phyloP scores from a whole-genome alignment of 2,113 vertebrate genomes.

The Clarias batrachus region DNA sequence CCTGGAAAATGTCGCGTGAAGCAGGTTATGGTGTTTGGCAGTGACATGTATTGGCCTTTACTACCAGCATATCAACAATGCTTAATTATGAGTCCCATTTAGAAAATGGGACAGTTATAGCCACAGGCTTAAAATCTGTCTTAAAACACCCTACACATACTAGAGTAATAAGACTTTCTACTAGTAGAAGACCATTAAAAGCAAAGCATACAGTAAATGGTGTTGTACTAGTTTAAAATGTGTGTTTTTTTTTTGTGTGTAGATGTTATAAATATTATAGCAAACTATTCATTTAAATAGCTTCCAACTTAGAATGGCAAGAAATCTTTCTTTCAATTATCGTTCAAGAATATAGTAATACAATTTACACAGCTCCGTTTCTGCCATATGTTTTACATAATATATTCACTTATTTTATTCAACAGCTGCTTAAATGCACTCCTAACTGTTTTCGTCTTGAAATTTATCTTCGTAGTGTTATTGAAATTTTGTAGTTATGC shows the following conservation, averaged over 20 bases:
- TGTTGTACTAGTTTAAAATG: too few species aligned
- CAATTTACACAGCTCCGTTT: not conserved
- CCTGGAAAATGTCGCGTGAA: not conserved
- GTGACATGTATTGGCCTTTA: constrained; percentile 2
- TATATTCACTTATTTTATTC: not conserved
- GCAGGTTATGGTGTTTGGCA: not conserved
- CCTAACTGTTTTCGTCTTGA: not conserved
- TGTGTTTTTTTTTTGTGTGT: too few species aligned
- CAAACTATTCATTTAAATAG: not conserved
- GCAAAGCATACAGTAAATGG: too few species aligned
- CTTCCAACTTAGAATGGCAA: not conserved
- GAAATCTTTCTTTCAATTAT: not conserved
- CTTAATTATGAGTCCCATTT: constrained; percentile 27
- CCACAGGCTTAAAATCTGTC: constrained; percentile 28
- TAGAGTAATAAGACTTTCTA: not conserved
- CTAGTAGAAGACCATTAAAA: not conserved
- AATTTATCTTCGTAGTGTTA: not conserved
- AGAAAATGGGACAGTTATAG: constrained; percentile 16
- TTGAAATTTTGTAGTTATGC: not conserved
- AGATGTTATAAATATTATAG: not conserved
- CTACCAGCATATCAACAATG: constrained; percentile 12
- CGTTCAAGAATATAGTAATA: not conserved
- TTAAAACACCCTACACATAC: not conserved
- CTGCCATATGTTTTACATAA: not conserved
- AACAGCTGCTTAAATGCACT: not conserved